Evolutionary conservation across 2,797 vertebrate species (phyloP).

Genomic region (Urophycis tenuis): DNA sequence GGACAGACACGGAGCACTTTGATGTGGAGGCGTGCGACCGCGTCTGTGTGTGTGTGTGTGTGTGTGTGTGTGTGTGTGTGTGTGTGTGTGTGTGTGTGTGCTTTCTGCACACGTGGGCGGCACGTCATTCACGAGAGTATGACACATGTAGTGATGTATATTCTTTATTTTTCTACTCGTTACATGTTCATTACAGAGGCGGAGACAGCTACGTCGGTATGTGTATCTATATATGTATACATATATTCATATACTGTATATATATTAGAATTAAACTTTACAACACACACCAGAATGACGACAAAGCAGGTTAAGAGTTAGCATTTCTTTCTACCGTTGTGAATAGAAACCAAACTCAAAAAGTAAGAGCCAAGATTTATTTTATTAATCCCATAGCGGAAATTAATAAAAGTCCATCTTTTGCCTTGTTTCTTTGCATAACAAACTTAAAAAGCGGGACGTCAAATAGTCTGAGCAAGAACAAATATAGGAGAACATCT

Average conservation of each 20-base stretch:
- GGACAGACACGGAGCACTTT: no score
- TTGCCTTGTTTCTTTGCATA: conserved; percentile 36
- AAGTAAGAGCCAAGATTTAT: conserved; percentile 32
- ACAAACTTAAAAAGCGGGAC: conserved; percentile 43
- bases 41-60: no score
- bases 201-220: conserved; percentile 66
- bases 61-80: no score
- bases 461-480: conserved; percentile 52
- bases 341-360: conserved; percentile 54
- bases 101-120: neutral
- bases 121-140: neutral
- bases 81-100: no score
- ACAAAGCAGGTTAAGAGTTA: conserved; percentile 64
- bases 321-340: conserved; percentile 49
- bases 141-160: conserved; percentile 29
- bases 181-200: conserved; percentile 70
- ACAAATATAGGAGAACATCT: conserved; percentile 48
- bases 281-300: conserved; percentile 63
- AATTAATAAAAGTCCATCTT: neutral
- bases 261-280: conserved; percentile 64
- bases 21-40: neutral
- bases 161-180: conserved; percentile 64
- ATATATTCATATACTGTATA: conserved; percentile 40
- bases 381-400: neutral
- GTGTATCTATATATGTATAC: conserved; percentile 57